Percentiles rank a stretch among this genome's conserved stretches.
Evolutionary conservation across 2,113 vertebrate species (phyloP).

Genomic region (Lophotis ruficrista): DNA sequence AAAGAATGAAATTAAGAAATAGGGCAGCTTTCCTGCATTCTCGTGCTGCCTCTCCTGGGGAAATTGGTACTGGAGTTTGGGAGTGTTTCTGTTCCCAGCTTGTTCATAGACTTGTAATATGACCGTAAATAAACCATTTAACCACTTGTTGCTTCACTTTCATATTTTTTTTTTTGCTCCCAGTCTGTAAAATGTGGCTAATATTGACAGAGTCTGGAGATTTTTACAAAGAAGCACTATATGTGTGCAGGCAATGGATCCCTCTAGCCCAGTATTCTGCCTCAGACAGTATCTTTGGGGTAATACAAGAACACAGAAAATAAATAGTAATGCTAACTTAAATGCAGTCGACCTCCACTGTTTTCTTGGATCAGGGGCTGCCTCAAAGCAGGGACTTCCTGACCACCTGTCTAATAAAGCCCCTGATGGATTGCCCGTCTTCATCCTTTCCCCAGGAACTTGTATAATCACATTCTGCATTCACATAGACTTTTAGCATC

Average conservation of each 20-base stretch:
- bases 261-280: neutral
- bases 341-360: neutral
- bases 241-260: neutral
- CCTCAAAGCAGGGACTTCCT: neutral
- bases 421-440: neutral
- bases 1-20: neutral
- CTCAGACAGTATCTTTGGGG: neutral
- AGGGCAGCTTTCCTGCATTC: neutral
- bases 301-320: neutral
- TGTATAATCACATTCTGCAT: neutral
- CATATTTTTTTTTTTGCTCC: neutral
- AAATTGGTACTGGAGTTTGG: neutral
- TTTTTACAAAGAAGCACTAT: rapidly evolving
- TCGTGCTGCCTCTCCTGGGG: neutral
- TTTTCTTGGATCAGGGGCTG: neutral
- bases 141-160: neutral
- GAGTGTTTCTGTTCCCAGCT: slow-evolving; percentile 27
- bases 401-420: neutral
- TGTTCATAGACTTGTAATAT: neutral
- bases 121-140: slow-evolving; percentile 12
- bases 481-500: neutral
- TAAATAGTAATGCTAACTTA: neutral
- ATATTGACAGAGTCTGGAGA: neutral
- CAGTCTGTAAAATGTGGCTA: neutral
- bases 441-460: neutral